These are phyloP conservation scores for Clanis bilineata DNA, from an alignment of 2,888 invertebrate genomes.

Conservation along the genomic window DNA sequence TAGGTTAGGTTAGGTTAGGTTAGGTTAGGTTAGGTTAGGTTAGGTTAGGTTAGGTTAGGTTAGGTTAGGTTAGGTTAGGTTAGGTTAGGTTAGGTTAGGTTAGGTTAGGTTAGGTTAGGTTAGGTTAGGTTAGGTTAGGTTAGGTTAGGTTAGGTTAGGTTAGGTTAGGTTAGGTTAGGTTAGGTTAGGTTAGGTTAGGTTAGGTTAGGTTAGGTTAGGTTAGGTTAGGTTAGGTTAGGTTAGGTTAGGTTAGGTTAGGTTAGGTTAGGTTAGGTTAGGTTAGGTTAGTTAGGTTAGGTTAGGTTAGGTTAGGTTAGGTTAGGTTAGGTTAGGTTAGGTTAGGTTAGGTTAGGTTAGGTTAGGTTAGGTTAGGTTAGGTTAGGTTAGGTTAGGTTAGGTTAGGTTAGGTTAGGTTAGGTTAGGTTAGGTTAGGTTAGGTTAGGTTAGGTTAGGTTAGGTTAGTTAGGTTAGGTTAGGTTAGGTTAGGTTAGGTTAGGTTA, in stretches of 20 bases:
- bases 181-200: slow-evolving; percentile 29
- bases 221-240: slow-evolving; percentile 29
- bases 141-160: slow-evolving; percentile 29
- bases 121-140: slow-evolving; percentile 27
- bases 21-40: slow-evolving; percentile 23
- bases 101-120: slow-evolving; percentile 29
- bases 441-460: slow-evolving; percentile 26
- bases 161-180: slow-evolving; percentile 31
- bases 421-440: slow-evolving; percentile 22
- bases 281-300: slow-evolving; percentile 34
- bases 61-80: slow-evolving; percentile 24
- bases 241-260: slow-evolving; percentile 30
- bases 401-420: slow-evolving; percentile 26
- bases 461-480: slow-evolving; percentile 10
- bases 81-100: slow-evolving; percentile 25
- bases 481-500: too few relatives aligned
- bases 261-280: slow-evolving; percentile 32
- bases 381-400: slow-evolving; percentile 30
- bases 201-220: slow-evolving; percentile 32
- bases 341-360: slow-evolving; percentile 30
- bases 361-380: slow-evolving; percentile 31
- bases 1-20: slow-evolving; percentile 25
- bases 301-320: slow-evolving; percentile 34
- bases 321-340: slow-evolving; percentile 31
- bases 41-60: slow-evolving; percentile 24